These are phyloP conservation scores for Cotesia vestalis DNA, from an alignment of 1,140 invertebrate species.

Conservation along the genomic window DNA sequence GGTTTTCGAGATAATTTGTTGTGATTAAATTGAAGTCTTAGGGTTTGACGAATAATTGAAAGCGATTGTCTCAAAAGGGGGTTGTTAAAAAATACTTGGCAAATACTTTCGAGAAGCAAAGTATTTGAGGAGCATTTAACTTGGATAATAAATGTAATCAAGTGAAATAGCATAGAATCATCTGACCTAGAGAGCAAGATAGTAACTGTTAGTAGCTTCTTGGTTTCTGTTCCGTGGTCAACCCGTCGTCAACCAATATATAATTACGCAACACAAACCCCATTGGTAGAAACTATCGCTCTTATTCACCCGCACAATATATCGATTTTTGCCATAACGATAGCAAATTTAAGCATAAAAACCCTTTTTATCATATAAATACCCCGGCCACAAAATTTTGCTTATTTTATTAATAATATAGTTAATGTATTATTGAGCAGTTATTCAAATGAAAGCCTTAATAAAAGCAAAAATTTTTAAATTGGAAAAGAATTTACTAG, in stretches of 20 bases:
- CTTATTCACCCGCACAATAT: conserved; percentile 6
- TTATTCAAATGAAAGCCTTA: no score
- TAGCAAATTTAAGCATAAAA: no score
- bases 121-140: conserved; percentile 43
- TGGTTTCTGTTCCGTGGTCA: conserved; percentile 5
- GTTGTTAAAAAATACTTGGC: conserved; percentile 2
- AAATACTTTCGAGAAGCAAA: neutral
- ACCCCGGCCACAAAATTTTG: no score
- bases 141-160: conserved; percentile 61
- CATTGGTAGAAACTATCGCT: conserved; percentile 9
- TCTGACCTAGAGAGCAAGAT: conserved; percentile 28
- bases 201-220: conserved; percentile 2
- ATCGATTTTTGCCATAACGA: neutral
- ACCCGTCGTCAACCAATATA: conserved; percentile 8
- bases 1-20: no score
- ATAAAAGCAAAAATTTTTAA: no score
- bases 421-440: no score
- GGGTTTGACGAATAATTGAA: neutral
- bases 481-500: no score
- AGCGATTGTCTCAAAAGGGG: neutral
- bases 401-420: no score
- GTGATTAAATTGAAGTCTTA: no score
- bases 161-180: conserved; percentile 59
- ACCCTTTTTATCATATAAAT: no score
- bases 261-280: conserved; percentile 17